Percentiles rank a stretch among this genome's conserved stretches.
These are phyloP conservation scores for Eulacestoma nigropectus DNA, from an alignment of 2,113 vertebrate genomes.

Conservation along the genomic window DNA sequence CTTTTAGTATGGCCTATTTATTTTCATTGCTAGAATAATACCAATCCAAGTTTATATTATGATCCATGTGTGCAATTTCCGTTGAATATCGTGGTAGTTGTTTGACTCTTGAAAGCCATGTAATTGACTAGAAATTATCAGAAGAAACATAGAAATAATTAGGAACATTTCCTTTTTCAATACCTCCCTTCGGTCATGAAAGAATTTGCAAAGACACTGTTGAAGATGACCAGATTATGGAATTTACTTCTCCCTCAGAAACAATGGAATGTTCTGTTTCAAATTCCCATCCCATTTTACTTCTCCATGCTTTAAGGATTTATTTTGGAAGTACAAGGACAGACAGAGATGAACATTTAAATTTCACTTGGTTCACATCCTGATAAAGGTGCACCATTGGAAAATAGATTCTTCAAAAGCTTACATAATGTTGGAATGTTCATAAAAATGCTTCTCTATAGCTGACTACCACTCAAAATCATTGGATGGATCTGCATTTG, in stretches of 20 bases:
- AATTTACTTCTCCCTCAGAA: not conserved
- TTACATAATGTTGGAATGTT: not conserved
- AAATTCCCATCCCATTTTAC: conserved; percentile 5
- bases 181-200: not conserved
- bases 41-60: not conserved
- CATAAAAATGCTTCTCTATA: conserved; percentile 5
- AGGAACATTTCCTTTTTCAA: not conserved
- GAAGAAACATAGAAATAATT: not conserved
- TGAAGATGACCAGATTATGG: not conserved
- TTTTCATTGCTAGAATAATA: not conserved
- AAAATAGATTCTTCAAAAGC: not conserved
- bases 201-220: not conserved
- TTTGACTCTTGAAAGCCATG: not conserved
- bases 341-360: conserved; percentile 10
- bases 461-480: not conserved
- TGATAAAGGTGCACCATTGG: not conserved
- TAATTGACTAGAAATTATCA: not conserved
- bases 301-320: conserved; percentile 17
- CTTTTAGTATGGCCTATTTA: not conserved
- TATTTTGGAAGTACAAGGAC: not conserved
- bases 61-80: not conserved
- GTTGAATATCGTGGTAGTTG: not conserved
- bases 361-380: conserved; percentile 27
- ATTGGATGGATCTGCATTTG: not conserved
- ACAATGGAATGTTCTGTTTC: not conserved